These are phyloP conservation scores for Elaphurus davidianus DNA, from an alignment of 2,113 vertebrate species.

Conservation along the genomic window DNA sequence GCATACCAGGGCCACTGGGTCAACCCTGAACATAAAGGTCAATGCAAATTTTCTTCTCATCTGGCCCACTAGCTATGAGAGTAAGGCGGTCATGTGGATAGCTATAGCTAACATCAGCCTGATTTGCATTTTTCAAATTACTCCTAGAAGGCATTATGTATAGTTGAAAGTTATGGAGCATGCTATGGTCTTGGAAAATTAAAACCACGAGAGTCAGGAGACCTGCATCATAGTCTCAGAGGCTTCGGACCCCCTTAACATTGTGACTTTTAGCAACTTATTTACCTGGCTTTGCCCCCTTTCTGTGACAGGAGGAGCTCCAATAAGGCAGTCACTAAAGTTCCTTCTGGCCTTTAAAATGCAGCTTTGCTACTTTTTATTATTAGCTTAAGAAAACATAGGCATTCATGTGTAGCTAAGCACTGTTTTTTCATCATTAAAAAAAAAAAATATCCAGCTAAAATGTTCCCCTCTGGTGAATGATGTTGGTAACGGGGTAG, in stretches of 20 bases:
- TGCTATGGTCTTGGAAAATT: not conserved
- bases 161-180: not conserved
- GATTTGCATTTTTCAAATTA: conserved; percentile 30
- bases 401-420: not conserved
- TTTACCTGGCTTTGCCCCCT: not conserved
- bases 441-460: not conserved
- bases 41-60: not conserved
- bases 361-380: not conserved
- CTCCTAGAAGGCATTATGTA: not conserved
- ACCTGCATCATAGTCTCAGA: not conserved
- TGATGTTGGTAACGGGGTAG: not conserved
- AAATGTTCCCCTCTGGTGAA: not conserved
- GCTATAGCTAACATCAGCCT: not conserved
- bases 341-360: not conserved
- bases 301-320: not conserved
- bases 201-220: not conserved
- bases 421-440: not conserved
- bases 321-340: not conserved
- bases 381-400: not conserved
- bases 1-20: not conserved
- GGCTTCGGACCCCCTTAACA: not conserved
- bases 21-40: not conserved
- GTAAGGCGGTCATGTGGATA: not conserved
- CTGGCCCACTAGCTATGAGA: not conserved
- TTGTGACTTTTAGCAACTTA: not conserved